A percentile compares a stretch with the other conserved stretches of the same genome.
Conservation (phyloP, 2,113 vertebrate species). For the Oryzias javanicus region DNA sequence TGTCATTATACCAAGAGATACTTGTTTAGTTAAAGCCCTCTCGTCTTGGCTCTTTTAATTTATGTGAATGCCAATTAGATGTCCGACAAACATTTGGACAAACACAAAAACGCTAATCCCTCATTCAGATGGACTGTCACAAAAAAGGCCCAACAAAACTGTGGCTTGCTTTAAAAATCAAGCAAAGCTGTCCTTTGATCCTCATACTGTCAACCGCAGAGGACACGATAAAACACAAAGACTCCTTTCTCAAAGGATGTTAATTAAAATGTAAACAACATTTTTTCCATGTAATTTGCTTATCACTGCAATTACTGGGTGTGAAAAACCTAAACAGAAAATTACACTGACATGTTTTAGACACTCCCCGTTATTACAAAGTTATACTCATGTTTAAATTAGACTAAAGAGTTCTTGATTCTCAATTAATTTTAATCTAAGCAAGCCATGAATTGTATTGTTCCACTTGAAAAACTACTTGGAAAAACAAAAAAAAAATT, state of each 20-base stretch:
- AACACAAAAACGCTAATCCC: not conserved
- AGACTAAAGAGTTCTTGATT: too few relatives aligned
- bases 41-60: slow-evolving; percentile 54
- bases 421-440: too few relatives aligned
- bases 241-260: not conserved
- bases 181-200: not conserved
- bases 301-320: not conserved
- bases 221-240: not conserved
- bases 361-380: too few relatives aligned
- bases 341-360: not conserved
- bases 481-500: too few relatives aligned
- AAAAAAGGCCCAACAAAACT: not conserved
- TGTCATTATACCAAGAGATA: slow-evolving; percentile 56
- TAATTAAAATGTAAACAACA: not conserved
- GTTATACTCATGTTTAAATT: too few relatives aligned
- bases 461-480: too few relatives aligned
- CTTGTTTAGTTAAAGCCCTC: slow-evolving; percentile 57
- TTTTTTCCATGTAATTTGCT: not conserved
- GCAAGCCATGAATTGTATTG: too few relatives aligned
- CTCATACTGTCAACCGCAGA: not conserved
- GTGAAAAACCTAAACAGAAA: not conserved
- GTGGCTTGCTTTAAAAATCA: too few relatives aligned
- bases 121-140: not conserved
- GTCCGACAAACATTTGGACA: slow-evolving; percentile 13
- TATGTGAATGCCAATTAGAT: slow-evolving; percentile 40